Evolutionary conservation across 2,888 invertebrate genomes (phyloP).

Genomic region (Itoplectis maculator): DNA sequence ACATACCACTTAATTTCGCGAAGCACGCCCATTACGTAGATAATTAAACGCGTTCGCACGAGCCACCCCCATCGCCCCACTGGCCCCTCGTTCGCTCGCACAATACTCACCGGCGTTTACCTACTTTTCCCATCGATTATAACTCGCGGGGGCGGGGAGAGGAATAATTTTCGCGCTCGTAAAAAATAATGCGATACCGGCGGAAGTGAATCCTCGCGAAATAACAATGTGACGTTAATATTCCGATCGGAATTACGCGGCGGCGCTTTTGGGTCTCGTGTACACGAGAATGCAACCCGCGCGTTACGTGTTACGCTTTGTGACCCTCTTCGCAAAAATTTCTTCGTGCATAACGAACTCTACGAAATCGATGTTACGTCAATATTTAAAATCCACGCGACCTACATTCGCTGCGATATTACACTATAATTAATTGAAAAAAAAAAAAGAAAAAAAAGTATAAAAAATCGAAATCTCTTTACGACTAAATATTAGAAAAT

Average conservation of each 20-base stretch:
- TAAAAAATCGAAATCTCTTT: too few species aligned
- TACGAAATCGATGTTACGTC: too few species aligned
- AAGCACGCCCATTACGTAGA: conserved; percentile 37
- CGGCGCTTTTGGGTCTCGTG: not conserved
- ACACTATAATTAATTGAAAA: too few species aligned
- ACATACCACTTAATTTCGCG: conserved; percentile 18
- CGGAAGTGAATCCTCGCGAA: not conserved
- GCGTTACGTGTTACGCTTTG: not conserved
- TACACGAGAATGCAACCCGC: not conserved
- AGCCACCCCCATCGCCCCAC: not conserved
- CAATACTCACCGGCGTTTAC: conserved; percentile 4
- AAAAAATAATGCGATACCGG: not conserved
- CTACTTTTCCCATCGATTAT: conserved; percentile 44
- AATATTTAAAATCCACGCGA: too few species aligned
- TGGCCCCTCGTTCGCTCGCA: not conserved
- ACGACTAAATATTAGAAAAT: too few species aligned
- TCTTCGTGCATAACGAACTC: too few species aligned
- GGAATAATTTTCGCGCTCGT: conserved; percentile 12
- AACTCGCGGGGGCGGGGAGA: not conserved
- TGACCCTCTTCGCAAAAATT: not conserved
- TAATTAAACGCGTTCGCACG: conserved; percentile 39
- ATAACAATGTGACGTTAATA: not conserved
- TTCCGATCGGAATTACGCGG: not conserved
- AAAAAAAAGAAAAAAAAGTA: too few species aligned
- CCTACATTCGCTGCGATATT: too few species aligned